These are phyloP conservation scores for Mastacembelus armatus DNA, from an alignment of 2,797 vertebrate genomes.

Conservation along the genomic window DNA sequence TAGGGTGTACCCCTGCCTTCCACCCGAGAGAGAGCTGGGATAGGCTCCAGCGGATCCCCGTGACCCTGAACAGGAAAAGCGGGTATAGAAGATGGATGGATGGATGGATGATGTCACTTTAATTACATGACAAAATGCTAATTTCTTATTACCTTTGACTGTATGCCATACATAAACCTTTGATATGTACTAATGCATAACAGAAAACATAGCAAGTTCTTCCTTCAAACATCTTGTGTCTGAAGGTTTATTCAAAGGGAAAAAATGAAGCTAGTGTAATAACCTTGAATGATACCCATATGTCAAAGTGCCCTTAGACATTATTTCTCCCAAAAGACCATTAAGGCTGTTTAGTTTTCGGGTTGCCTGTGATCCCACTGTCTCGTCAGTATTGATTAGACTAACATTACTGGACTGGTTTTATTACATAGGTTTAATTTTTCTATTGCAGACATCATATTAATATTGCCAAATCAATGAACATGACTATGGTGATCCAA, in stretches of 20 bases:
- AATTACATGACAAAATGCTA: slow-evolving; percentile 28
- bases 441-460: slow-evolving; percentile 58
- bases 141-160: slow-evolving; percentile 19
- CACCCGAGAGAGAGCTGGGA: no score
- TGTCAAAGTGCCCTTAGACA: slow-evolving; percentile 44
- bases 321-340: slow-evolving; percentile 61
- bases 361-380: slow-evolving; percentile 46
- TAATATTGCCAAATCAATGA: slow-evolving; percentile 68
- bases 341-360: slow-evolving; percentile 62
- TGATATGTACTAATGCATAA: slow-evolving; percentile 13
- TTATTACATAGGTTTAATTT: slow-evolving; percentile 68
- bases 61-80: no score
- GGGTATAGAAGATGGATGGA: no score
- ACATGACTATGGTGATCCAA: slow-evolving; percentile 58
- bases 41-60: no score
- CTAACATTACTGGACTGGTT: slow-evolving; percentile 63
- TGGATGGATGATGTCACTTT: no score
- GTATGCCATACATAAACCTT: slow-evolving; percentile 1
- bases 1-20: no score
- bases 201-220: background rate
- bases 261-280: no score
- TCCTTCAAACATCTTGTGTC: slow-evolving; percentile 17
- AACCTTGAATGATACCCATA: slow-evolving; percentile 55
- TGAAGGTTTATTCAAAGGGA: slow-evolving; percentile 42
- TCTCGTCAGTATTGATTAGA: slow-evolving; percentile 75